A percentile compares a stretch with the other conserved stretches of the same genome.
phyloP scores from a whole-genome alignment of 2,888 invertebrate species.

The Drosophila austrosaltans region DNA sequence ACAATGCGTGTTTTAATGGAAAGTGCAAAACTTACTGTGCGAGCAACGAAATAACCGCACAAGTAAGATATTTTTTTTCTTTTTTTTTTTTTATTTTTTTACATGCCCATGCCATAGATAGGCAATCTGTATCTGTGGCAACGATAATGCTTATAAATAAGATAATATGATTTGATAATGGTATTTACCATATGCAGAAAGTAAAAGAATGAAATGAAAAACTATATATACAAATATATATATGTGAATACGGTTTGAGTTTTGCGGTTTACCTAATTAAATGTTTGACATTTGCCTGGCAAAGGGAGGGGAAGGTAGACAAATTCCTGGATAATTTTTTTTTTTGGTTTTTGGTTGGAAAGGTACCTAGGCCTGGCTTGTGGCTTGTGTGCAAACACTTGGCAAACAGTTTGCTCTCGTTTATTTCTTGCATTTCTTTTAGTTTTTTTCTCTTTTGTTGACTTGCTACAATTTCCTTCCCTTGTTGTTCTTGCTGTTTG shows the following conservation, averaged over 20 bases:
- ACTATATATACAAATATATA: constrained; percentile 1
- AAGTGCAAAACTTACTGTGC: constrained; percentile 78
- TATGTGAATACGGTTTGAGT: constrained; percentile 6
- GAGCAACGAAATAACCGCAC: constrained; percentile 75
- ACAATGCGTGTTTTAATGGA: constrained; percentile 72
- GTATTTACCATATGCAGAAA: constrained; percentile 82
- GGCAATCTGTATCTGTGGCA: constrained; percentile 81
- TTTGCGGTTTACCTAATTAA: constrained; percentile 44
- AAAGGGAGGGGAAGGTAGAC: not conserved
- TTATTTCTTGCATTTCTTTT: constrained; percentile 43
- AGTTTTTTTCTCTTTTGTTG: constrained; percentile 48
- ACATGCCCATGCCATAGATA: constrained; percentile 80
- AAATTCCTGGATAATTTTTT: not conserved
- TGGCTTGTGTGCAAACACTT: constrained; percentile 52
- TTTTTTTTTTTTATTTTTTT: constrained; percentile 65
- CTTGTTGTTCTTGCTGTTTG: constrained; percentile 37
- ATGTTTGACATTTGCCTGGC: constrained; percentile 38
- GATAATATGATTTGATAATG: constrained; percentile 84
- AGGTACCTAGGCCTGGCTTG: constrained; percentile 8
- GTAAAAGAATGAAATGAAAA: constrained; percentile 52
- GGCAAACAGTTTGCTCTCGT: constrained; percentile 71
- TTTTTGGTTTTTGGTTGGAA: not conserved
- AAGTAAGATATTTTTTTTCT: constrained; percentile 71
- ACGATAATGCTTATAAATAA: constrained; percentile 82
- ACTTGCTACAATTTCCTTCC: constrained; percentile 44